Percentiles rank a stretch among this genome's conserved stretches.
These are phyloP conservation scores for Parochlus steinenii DNA, from an alignment of 2,888 invertebrate genomes.

Conservation along the genomic window DNA sequence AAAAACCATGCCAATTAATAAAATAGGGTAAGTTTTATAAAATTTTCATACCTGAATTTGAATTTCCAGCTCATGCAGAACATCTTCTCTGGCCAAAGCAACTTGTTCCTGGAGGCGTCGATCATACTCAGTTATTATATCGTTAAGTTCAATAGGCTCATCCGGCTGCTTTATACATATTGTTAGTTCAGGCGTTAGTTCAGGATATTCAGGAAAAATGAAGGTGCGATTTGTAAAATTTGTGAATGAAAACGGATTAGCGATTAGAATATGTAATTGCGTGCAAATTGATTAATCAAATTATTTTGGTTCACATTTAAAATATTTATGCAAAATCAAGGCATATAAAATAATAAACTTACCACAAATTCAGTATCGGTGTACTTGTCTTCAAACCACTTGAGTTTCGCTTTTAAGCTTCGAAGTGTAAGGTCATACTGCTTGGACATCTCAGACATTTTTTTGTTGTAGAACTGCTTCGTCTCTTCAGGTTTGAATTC, in stretches of 20 bases:
- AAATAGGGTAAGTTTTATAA: too few relatives aligned
- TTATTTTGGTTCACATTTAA: too few relatives aligned
- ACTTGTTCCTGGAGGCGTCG: conserved; percentile 42
- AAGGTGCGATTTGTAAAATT: too few relatives aligned
- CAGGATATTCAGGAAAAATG: too few relatives aligned
- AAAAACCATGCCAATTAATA: too few relatives aligned
- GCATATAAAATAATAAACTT: too few relatives aligned
- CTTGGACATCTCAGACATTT: conserved; percentile 25
- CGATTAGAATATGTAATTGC: too few relatives aligned
- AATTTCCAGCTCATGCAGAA: conserved; percentile 48
- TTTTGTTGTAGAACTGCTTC: conserved; percentile 25
- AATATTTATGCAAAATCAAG: too few relatives aligned
- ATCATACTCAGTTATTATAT: conserved; percentile 33
- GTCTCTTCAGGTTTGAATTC: conserved; percentile 21
- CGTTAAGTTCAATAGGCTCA: conserved; percentile 27
- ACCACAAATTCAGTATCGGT: conserved; percentile 30
- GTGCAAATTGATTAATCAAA: too few relatives aligned
- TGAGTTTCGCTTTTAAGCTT: conserved; percentile 23
- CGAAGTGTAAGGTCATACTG: conserved; percentile 22
- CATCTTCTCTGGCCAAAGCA: conserved; percentile 46
- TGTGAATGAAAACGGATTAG: too few relatives aligned
- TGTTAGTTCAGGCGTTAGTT: too few relatives aligned
- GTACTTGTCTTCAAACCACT: conserved; percentile 24
- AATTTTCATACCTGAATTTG: conserved; percentile 58
- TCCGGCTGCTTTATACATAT: too few relatives aligned